These are phyloP conservation scores for Chydorus sphaericus DNA, from an alignment of 2,888 invertebrate genomes.

Conservation along the genomic window DNA sequence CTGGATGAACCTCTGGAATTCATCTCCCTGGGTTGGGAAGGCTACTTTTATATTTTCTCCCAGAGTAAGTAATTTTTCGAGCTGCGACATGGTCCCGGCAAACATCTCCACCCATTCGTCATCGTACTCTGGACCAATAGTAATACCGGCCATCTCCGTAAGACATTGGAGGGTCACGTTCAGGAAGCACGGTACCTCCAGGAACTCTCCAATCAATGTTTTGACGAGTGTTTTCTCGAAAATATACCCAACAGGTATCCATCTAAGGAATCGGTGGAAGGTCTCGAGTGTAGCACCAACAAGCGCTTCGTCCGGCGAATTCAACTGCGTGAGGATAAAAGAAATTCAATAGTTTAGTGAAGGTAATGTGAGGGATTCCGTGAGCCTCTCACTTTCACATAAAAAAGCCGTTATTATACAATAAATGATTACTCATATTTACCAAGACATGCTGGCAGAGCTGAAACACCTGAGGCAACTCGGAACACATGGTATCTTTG, in stretches of 20 bases:
- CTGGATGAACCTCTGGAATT: conserved; percentile 97
- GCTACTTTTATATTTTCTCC: conserved; percentile 85
- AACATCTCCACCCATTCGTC: conserved; percentile 82
- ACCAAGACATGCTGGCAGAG: conserved; percentile 91
- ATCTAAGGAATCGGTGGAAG: conserved; percentile 86
- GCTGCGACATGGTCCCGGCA: conserved; percentile 64
- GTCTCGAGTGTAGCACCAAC: conserved; percentile 95
- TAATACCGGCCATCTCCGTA: conserved; percentile 91
- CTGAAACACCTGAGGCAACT: conserved; percentile 95
- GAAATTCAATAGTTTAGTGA: neutral
- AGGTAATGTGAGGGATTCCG: neutral
- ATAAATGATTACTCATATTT: no score
- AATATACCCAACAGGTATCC: conserved; percentile 99
- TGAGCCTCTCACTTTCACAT: no score
- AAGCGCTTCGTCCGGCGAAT: conserved; percentile 89
- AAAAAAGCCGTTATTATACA: no score
- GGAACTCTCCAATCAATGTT: conserved; percentile 87
- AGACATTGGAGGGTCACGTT: conserved; percentile 96
- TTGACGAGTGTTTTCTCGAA: conserved; percentile 96
- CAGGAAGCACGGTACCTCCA: conserved; percentile 92
- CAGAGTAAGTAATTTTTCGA: conserved; percentile 72
- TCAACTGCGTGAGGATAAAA: conserved; percentile 43
- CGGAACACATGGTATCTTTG: conserved; percentile 98
- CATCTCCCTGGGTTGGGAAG: conserved; percentile 82
- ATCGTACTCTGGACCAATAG: conserved; percentile 68